phyloP scores from a whole-genome alignment of 2,888 invertebrate genomes.

The Tachina lurida region DNA sequence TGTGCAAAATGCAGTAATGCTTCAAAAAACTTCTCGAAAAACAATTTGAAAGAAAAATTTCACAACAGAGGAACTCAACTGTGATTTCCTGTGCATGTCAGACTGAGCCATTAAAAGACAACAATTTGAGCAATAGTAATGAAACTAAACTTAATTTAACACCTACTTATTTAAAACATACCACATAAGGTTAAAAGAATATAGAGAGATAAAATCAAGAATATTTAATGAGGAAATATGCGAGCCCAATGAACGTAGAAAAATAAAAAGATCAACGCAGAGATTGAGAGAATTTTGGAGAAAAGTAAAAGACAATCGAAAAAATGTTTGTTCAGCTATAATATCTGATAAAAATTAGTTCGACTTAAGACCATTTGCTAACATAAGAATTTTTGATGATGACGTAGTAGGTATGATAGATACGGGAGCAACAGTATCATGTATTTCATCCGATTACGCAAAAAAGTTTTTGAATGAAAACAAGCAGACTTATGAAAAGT shows the following conservation, averaged over 20 bases:
- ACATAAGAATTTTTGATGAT: slow-evolving; percentile 9
- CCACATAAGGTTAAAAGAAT: slow-evolving; percentile 5
- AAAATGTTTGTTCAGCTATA: slow-evolving; percentile 1
- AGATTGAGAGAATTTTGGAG: background rate
- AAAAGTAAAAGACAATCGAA: background rate
- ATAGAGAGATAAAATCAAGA: slow-evolving; percentile 6
- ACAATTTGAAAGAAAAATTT: background rate
- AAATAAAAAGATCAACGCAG: background rate
- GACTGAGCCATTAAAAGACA: background rate
- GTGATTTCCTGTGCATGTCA: background rate
- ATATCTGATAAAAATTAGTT: background rate
- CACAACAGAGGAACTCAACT: background rate
- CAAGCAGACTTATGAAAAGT: background rate
- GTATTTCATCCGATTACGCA: background rate
- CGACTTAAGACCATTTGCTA: slow-evolving; percentile 10
- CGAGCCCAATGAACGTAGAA: background rate
- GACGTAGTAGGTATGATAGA: slow-evolving; percentile 14
- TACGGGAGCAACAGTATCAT: slow-evolving; percentile 17
- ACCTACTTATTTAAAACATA: slow-evolving; percentile 6
- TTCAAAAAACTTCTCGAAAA: slow-evolving; percentile 27
- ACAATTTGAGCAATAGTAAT: background rate
- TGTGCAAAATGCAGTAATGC: slow-evolving; percentile 24
- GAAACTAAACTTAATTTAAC: background rate
- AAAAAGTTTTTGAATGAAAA: slow-evolving; percentile 6
- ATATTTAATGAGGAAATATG: slow-evolving; percentile 1